Base-by-base conservation (phyloP, 2,888 invertebrate genomes). In the Rhingia rostrata region DNA sequence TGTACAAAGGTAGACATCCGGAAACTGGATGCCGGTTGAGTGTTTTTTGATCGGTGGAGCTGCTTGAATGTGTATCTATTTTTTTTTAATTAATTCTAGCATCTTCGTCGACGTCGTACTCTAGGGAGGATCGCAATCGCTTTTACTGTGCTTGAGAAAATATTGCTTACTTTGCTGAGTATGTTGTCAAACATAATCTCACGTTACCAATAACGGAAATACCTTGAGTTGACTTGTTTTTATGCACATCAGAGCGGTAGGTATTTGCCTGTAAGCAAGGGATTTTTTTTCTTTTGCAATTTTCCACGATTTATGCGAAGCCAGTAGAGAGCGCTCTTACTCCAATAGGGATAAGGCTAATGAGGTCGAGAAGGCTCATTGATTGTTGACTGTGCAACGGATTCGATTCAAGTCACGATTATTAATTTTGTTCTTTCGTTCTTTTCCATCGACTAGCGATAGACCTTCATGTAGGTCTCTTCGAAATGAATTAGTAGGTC, bases 161-260 rank as follows among this genome's bases (percentile, higher is more conserved):
- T 53, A 64, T 37, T 51, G 51, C 14, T 37, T 30, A 30, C 47
- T 51, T 51, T n/a, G n/a, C 47, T n/a, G 30, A 5, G 61, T 54
- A 61, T 58, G 53, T 54, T 79, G 66, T 67, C 37, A 12, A 51
- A 33, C 74, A 80, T 80, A 80, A 80, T 43, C 80, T 74, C 80
- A 80, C 80, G 80, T 80, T 74, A 80, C 63, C 74, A 80, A 80
- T 80, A 80, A 74, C 51, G 63, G 61, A 49, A 74, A 80, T 80
- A 80, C 63, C 74, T 80, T 49, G 51, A 12, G 43, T 67, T 33
- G 69, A 54, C 35, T 49, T 51, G 9, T 60, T 35, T 12, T 63
- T 54, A 60, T 54, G 54, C 49, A 6, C 45, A 45, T 43, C 41
- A 53, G 60, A 39, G 53, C 47, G 3, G 30, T 37, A 9, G 22